A percentile compares a stretch with the other conserved stretches of the same genome.
Conservation (phyloP, 2,888 invertebrate genomes). For the Ichneumon xanthorius region DNA sequence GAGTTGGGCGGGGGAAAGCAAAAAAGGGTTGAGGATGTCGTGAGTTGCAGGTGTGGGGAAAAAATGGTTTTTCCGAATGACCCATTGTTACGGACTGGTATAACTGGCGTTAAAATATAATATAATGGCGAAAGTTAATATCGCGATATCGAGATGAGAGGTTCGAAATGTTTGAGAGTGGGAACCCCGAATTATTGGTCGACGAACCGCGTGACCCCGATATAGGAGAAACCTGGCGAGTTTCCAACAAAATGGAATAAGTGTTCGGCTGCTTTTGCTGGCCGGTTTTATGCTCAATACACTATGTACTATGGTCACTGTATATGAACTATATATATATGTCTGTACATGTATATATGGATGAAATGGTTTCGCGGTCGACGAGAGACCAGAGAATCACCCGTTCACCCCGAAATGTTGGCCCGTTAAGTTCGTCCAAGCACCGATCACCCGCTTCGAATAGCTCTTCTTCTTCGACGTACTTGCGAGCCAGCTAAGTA, state of each 20-base stretch:
- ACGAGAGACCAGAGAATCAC: conserved; percentile 47
- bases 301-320: conserved; percentile 14
- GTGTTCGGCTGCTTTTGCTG: conserved; percentile 57
- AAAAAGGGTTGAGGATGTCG: neutral
- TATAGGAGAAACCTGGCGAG: conserved; percentile 62
- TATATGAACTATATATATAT: conserved; percentile 7
- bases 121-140: conserved; percentile 65
- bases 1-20: neutral
- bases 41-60: neutral
- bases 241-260: conserved; percentile 59
- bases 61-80: conserved; percentile 31
- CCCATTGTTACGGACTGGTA: conserved; percentile 39
- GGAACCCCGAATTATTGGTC: conserved; percentile 62
- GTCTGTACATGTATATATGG: conserved; percentile 31
- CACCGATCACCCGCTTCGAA: conserved; percentile 59
- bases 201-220: conserved; percentile 66
- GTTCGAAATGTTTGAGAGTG: conserved; percentile 10
- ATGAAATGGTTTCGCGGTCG: conserved; percentile 57
- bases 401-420: conserved; percentile 46
- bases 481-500: conserved; percentile 16
- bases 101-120: conserved; percentile 60
- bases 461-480: conserved; percentile 58
- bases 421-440: conserved; percentile 61
- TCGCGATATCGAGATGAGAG: conserved; percentile 47
- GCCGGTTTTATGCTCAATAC: conserved; percentile 46